Evolutionary conservation across 2,888 invertebrate species (phyloP).

Genomic region (Spilarctia lutea): DNA sequence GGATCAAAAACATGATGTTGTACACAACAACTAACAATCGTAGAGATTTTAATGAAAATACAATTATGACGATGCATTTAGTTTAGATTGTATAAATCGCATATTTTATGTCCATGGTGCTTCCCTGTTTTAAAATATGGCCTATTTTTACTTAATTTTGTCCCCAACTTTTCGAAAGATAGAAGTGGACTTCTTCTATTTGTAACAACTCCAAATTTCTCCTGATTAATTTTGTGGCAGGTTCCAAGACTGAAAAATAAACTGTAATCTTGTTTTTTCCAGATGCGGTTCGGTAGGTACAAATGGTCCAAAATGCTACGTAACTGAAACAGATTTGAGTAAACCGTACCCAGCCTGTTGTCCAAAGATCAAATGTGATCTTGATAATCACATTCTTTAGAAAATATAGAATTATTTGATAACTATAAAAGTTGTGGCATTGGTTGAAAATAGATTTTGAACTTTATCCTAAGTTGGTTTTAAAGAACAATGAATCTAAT

Average conservation of each 20-base stretch:
- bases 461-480: not conserved
- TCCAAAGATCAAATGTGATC: slow-evolving; percentile 63
- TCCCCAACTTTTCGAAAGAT: too few relatives aligned
- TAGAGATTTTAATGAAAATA: not conserved
- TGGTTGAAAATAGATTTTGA: slow-evolving; percentile 14
- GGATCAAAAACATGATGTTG: not conserved
- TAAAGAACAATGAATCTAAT: not conserved
- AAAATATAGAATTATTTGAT: too few relatives aligned
- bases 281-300: slow-evolving; percentile 66
- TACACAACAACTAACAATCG: not conserved
- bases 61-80: not conserved
- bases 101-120: slow-evolving; percentile 1
- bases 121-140: too few relatives aligned
- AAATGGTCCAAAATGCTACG: slow-evolving; percentile 60
- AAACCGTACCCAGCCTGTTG: slow-evolving; percentile 73
- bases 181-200: too few relatives aligned
- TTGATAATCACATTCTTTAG: slow-evolving; percentile 62
- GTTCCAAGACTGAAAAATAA: too few relatives aligned
- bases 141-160: too few relatives aligned
- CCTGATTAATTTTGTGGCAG: too few relatives aligned
- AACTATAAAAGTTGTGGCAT: too few relatives aligned
- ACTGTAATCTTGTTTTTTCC: slow-evolving; percentile 51
- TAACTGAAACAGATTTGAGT: slow-evolving; percentile 59
- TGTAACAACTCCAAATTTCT: too few relatives aligned
- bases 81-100: not conserved